phyloP scores from a whole-genome alignment of 2,888 invertebrate genomes.

The Andrena dorsata region DNA sequence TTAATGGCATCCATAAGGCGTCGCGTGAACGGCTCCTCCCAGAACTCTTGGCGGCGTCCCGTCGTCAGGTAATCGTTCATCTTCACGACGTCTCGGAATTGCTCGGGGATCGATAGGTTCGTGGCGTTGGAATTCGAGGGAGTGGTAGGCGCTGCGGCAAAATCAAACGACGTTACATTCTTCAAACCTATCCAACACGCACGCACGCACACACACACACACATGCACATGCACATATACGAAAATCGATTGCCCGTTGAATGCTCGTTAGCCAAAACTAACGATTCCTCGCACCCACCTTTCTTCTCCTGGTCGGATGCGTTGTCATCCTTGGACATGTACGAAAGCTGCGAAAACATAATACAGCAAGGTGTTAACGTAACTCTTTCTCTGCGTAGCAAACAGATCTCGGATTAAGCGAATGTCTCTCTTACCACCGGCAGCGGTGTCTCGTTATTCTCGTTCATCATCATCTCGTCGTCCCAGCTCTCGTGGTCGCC shows the following conservation, averaged over 20 bases:
- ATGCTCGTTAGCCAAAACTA: conserved; percentile 10
- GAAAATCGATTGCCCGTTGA: conserved; percentile 1
- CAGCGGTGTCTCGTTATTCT: conserved; percentile 81
- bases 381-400: neutral
- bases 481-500: conserved; percentile 84
- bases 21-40: conserved; percentile 96
- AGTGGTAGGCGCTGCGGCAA: conserved; percentile 75
- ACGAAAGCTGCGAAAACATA: conserved; percentile 77
- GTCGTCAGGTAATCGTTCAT: conserved; percentile 95
- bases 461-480: conserved; percentile 82
- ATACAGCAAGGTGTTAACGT: neutral
- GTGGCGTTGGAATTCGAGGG: conserved; percentile 82
- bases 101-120: conserved; percentile 83
- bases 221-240: neutral
- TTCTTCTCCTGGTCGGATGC: conserved; percentile 82
- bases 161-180: conserved; percentile 44
- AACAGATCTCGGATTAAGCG: conserved; percentile 10
- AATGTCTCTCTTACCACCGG: conserved; percentile 78
- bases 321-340: conserved; percentile 82
- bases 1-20: conserved; percentile 95
- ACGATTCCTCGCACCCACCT: conserved; percentile 66
- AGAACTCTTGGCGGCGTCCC: conserved; percentile 95
- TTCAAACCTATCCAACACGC: conserved; percentile 8
- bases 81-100: conserved; percentile 91
- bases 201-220: neutral